These are phyloP conservation scores for Drosophila lacicola DNA, from an alignment of 2,888 invertebrate genomes.

Conservation along the genomic window DNA sequence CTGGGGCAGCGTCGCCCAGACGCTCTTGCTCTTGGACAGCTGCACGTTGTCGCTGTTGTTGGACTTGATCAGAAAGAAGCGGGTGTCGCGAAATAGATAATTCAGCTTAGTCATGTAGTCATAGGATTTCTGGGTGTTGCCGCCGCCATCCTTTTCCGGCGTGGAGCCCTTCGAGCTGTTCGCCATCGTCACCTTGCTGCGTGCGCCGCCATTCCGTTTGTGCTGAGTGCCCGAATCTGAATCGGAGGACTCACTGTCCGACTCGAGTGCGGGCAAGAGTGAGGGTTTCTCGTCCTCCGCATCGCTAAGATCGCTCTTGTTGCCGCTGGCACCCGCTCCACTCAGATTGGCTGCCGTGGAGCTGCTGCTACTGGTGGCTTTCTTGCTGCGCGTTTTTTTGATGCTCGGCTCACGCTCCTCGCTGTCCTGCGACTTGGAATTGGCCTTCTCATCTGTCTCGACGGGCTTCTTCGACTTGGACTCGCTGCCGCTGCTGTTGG, in stretches of 20 bases:
- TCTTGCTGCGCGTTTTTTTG: conserved; percentile 65
- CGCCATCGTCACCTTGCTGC: conserved; percentile 55
- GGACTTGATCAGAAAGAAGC: conserved; percentile 98
- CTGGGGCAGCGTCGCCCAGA: conserved; percentile 99
- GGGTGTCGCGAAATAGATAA: conserved; percentile 96
- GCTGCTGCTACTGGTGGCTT: conserved; percentile 43
- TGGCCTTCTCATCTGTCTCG: conserved; percentile 57
- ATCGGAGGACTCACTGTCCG: conserved; percentile 82
- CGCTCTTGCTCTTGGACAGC: conserved; percentile 96
- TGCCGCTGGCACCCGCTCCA: conserved; percentile 16
- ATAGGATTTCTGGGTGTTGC: conserved; percentile 86
- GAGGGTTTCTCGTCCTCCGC: conserved; percentile 72
- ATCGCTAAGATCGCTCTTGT: conserved; percentile 78
- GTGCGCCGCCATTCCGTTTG: conserved; percentile 75
- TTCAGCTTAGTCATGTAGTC: conserved; percentile 95
- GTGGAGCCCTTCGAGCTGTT: conserved; percentile 67
- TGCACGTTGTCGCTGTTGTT: conserved; percentile 99
- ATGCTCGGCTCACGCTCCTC: conserved; percentile 49
- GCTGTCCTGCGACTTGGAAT: conserved; percentile 43
- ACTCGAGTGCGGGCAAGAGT: conserved; percentile 67
- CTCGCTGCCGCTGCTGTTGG: conserved; percentile 40
- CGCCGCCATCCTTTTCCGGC: conserved; percentile 59
- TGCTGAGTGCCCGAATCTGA: conserved; percentile 83
- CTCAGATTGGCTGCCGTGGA: conserved; percentile 18
- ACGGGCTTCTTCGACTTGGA: conserved; percentile 54